These are phyloP conservation scores for Melanocharis versteri DNA, from an alignment of 2,113 vertebrate species.

Conservation along the genomic window DNA sequence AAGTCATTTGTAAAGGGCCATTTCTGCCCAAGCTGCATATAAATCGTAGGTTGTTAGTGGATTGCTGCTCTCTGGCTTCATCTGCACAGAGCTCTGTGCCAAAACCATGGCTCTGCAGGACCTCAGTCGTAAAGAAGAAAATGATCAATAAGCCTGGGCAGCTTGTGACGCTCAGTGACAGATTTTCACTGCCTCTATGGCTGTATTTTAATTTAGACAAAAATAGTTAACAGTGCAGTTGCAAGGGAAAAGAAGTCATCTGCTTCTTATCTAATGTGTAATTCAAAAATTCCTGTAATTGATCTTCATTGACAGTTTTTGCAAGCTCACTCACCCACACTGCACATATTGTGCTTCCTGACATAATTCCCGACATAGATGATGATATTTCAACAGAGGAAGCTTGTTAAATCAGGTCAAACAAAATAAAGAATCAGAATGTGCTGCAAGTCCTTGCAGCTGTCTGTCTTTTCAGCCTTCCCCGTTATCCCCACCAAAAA, in stretches of 20 bases:
- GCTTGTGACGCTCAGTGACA: constrained; percentile 13
- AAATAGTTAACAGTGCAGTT: constrained; percentile 1
- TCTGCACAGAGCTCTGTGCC: background rate
- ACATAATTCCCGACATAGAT: constrained; percentile 56
- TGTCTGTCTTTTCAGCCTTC: constrained; percentile 6
- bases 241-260: constrained; percentile 48
- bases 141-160: constrained; percentile 32
- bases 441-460: constrained; percentile 18
- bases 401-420: constrained; percentile 57
- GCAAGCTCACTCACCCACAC: constrained; percentile 60
- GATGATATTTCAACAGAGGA: constrained; percentile 63
- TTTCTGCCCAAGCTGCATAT: constrained; percentile 7
- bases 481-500: background rate
- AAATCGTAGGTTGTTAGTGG: background rate
- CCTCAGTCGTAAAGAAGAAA: background rate
- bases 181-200: background rate
- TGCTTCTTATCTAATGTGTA: constrained; percentile 55
- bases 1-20: background rate
- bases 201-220: constrained; percentile 21
- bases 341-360: constrained; percentile 63
- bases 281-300: constrained; percentile 63
- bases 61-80: background rate
- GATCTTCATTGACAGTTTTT: constrained; percentile 65
- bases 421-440: constrained; percentile 40
- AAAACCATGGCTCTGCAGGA: background rate